These are phyloP conservation scores for Amiota mariae DNA, from an alignment of 2,888 invertebrate species.

Conservation along the genomic window DNA sequence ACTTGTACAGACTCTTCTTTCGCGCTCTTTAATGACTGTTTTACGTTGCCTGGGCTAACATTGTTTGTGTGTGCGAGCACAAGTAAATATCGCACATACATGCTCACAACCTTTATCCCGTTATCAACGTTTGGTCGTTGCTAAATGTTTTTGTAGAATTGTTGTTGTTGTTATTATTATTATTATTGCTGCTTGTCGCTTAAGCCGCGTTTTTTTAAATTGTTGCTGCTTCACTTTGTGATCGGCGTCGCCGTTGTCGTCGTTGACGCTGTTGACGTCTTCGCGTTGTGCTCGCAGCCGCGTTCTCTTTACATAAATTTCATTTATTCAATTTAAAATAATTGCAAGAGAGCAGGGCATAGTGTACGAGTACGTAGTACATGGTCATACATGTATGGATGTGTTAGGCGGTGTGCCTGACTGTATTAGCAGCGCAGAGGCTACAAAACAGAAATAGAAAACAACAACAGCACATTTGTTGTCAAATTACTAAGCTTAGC, in stretches of 20 bases:
- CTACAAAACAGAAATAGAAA: neutral
- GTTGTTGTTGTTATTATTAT: neutral
- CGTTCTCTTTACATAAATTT: slow-evolving; percentile 25
- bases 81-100: slow-evolving; percentile 6
- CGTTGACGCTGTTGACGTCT: neutral
- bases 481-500: neutral
- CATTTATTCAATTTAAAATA: slow-evolving; percentile 4
- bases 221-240: slow-evolving; percentile 11
- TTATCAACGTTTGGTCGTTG: slow-evolving; percentile 16
- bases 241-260: neutral
- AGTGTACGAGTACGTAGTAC: neutral
- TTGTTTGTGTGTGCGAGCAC: slow-evolving; percentile 1
- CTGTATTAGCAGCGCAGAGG: neutral
- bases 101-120: slow-evolving; percentile 19
- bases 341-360: slow-evolving; percentile 12
- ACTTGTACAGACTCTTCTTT: neutral
- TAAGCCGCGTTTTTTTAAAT: slow-evolving; percentile 27
- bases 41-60: slow-evolving; percentile 25
- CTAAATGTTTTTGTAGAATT: neutral
- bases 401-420: neutral
- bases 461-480: neutral
- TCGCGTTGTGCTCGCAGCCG: neutral
- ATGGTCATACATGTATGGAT: neutral
- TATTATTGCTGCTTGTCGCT: neutral
- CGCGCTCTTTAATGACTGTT: slow-evolving; percentile 14